Evolutionary conservation across 2,113 vertebrate species (phyloP).

Genomic region (Rhagologus leucostigma): DNA sequence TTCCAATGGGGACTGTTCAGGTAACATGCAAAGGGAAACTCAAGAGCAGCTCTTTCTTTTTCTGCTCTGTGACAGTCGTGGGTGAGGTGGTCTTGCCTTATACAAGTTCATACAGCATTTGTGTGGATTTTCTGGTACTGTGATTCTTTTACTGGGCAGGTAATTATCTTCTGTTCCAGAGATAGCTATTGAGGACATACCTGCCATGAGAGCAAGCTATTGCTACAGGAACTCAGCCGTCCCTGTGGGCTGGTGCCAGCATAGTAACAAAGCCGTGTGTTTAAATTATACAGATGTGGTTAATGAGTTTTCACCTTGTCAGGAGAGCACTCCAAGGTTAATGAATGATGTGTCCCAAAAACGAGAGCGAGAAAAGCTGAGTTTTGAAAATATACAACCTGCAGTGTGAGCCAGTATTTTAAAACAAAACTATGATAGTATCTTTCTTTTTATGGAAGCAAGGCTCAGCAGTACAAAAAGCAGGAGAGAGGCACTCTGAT

Average conservation of each 20-base stretch:
- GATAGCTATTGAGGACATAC: constrained; percentile 37
- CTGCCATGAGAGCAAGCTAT: neutral
- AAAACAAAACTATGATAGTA: neutral
- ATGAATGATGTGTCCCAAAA: constrained; percentile 34
- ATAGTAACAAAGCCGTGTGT: neutral
- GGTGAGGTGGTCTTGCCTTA: neutral
- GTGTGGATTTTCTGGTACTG: neutral
- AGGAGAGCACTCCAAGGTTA: constrained; percentile 1
- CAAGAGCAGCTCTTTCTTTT: neutral
- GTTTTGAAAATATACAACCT: constrained; percentile 1
- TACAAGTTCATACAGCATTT: neutral
- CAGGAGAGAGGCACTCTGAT: neutral
- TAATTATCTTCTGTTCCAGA: constrained; percentile 28
- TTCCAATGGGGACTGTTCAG: neutral
- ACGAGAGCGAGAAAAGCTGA: neutral
- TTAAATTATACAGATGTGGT: neutral
- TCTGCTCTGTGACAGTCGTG: neutral
- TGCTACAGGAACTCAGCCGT: neutral
- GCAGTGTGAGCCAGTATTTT: neutral
- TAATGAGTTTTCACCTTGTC: constrained; percentile 5
- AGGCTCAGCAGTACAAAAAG: neutral
- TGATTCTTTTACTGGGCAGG: constrained; percentile 10
- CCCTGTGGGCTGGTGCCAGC: neutral
- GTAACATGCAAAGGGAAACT: neutral
- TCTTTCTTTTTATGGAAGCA: constrained; percentile 34